Conservation (phyloP, 2,888 invertebrate species). For the Trichacis sp. region DNA sequence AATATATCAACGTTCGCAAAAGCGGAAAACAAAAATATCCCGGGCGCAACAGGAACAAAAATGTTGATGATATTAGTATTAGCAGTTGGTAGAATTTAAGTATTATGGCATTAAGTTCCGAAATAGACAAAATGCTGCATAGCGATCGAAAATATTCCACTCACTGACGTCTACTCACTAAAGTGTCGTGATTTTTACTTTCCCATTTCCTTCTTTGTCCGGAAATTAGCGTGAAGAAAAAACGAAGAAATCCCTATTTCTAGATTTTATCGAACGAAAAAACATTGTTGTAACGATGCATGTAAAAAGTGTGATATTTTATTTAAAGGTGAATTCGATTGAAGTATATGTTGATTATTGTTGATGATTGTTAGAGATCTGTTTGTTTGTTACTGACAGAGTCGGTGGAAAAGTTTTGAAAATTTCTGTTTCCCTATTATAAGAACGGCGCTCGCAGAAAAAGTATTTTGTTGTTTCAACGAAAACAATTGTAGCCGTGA, state of each 20-base stretch:
- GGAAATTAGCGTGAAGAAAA: no score
- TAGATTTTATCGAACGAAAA: no score
- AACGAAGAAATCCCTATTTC: no score
- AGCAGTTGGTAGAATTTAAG: conserved; percentile 21
- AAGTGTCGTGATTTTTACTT: not conserved
- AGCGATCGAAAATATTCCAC: not conserved
- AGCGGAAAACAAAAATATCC: no score
- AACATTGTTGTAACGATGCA: not conserved
- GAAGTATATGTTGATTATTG: not conserved
- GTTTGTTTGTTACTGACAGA: not conserved
- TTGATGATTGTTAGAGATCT: not conserved
- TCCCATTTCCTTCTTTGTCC: no score
- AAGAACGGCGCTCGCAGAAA: not conserved
- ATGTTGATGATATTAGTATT: conserved; percentile 36
- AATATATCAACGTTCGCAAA: no score
- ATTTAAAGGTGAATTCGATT: not conserved
- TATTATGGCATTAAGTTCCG: conserved; percentile 20
- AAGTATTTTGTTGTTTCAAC: no score
- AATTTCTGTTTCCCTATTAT: not conserved
- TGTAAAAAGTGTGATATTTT: conserved; percentile 1
- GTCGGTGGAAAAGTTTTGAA: not conserved
- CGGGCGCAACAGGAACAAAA: conserved; percentile 18
- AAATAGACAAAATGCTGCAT: not conserved
- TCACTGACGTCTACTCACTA: not conserved
- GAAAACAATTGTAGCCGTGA: no score